Evolutionary conservation across 2,113 vertebrate species (phyloP), one percentile per base, ranked within the genome.

Genomic region (Fulmarus glacialis): DNA sequence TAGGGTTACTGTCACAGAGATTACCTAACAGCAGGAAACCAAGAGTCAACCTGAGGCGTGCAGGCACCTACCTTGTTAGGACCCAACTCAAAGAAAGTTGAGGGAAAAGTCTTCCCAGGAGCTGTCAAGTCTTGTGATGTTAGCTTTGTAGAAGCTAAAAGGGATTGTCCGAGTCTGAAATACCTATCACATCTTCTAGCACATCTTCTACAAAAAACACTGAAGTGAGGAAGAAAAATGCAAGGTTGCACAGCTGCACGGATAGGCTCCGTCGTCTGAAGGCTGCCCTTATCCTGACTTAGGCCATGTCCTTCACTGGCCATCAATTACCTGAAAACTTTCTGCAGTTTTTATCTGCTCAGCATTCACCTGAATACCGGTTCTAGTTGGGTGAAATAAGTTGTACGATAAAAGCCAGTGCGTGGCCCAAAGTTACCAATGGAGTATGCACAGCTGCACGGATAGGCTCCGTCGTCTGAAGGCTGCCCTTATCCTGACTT

Each of bases 121-220:
- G 94, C 93, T 93, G 94, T 91, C 92, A 60, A 32, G 47, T 94
- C 92, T 84, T 60, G 88, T 90, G 58, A 93, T 73, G 55, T 59
- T 72, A 66, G 83, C 59, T 52, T 11, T 43, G 48, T 84, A 77
- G 53, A 60, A 58, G 71, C 56, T 40, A 40, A 40, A 63, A 82
- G 64, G 32, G 63, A 34, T 85, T 96, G 95, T 84, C 62, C 7
- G 15, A 66, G 56, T 55, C 66, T 71, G 56, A 75, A 79, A 40
- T 32, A 83, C 36, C 20, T 34, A 8, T 62, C n/a, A 5, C 34
- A 9, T 71, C n/a, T 22, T 55, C 66, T 48, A 63, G 75, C 56
- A 62, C 26, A 11, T 40, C 40, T 40, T 40, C 36, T 30, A 32
- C 20, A 20, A 77, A 82, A 67, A 73, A 8, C 16, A 38, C 72